These are phyloP conservation scores for Sinocyclocheilus anshuiensis DNA, from an alignment of 2,113 vertebrate species.

Conservation along the genomic window DNA sequence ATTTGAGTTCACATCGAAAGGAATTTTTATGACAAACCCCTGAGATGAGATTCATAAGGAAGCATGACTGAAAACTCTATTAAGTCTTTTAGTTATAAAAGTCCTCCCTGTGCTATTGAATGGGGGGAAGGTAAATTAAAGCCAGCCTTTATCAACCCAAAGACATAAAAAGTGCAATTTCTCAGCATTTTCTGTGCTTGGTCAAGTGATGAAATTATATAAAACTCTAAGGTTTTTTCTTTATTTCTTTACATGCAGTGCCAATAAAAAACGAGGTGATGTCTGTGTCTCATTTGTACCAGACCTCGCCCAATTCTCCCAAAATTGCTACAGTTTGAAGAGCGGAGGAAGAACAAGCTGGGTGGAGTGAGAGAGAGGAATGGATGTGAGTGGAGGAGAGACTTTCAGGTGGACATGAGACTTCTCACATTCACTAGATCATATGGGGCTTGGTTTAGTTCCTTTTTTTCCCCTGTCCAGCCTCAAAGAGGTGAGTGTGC, in stretches of 20 bases:
- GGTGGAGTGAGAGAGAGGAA: not conserved
- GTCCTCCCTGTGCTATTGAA: not conserved
- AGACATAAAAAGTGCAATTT: not conserved
- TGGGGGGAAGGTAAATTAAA: not conserved
- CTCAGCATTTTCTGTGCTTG: not conserved
- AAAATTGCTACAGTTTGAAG: not conserved
- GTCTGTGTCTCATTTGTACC: not conserved
- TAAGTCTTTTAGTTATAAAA: not conserved
- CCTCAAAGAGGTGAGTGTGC: slow-evolving; percentile 20
- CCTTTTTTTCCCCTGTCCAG: not conserved
- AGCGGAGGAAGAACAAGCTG: not conserved
- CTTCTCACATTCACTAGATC: slow-evolving; percentile 43
- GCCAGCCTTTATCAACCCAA: not conserved
- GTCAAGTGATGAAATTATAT: not conserved
- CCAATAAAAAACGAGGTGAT: not conserved
- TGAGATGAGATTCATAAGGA: not conserved
- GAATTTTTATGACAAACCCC: not conserved
- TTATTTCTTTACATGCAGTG: not conserved
- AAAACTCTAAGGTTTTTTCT: not conserved
- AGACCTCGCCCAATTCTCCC: not conserved
- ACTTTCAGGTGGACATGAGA: slow-evolving; percentile 49
- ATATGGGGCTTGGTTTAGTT: slow-evolving; percentile 10
- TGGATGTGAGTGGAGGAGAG: slow-evolving; percentile 16
- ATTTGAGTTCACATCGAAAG: too few relatives aligned
- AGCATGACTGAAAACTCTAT: not conserved